Evolutionary conservation across 2,888 invertebrate genomes (phyloP).

Genomic region (Agrilus cyanescens): DNA sequence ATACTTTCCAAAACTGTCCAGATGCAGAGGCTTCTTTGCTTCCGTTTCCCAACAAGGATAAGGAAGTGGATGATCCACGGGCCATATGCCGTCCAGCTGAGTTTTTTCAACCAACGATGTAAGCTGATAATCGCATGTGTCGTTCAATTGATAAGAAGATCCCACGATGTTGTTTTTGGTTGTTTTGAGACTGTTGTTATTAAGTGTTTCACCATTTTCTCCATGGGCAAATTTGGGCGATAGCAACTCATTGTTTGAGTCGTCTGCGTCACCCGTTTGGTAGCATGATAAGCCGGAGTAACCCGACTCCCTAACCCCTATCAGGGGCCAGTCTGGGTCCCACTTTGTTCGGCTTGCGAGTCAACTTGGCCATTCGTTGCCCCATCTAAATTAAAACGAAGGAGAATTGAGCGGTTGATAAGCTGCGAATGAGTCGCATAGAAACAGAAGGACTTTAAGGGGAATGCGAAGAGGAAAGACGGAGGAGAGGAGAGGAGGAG

Average conservation of each 20-base stretch:
- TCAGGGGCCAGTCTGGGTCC: conserved; percentile 32
- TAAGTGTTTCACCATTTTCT: conserved; percentile 6
- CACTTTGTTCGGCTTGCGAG: conserved; percentile 58
- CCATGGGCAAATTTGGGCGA: conserved; percentile 34
- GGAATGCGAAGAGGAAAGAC: too few species aligned
- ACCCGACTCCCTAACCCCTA: conserved; percentile 32
- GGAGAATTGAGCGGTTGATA: too few species aligned
- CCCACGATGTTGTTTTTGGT: conserved; percentile 16
- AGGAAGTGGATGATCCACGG: conserved; percentile 58
- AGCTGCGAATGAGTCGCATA: too few species aligned
- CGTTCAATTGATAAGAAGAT: background rate
- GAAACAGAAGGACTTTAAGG: too few species aligned
- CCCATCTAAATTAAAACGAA: conserved; percentile 46
- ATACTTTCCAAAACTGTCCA: conserved; percentile 50
- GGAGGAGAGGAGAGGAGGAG: too few species aligned
- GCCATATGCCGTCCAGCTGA: conserved; percentile 48
- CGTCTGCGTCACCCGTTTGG: conserved; percentile 28
- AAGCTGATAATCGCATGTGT: conserved; percentile 16
- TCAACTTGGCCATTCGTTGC: conserved; percentile 96
- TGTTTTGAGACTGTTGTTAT: conserved; percentile 2
- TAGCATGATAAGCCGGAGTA: conserved; percentile 9
- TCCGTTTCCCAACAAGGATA: conserved; percentile 59
- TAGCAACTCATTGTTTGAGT: conserved; percentile 19
- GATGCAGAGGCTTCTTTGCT: conserved; percentile 37
- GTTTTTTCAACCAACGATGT: conserved; percentile 20